Evolutionary conservation across 1,140 invertebrate species (phyloP).

Genomic region (Cherax quadricarinatus): DNA sequence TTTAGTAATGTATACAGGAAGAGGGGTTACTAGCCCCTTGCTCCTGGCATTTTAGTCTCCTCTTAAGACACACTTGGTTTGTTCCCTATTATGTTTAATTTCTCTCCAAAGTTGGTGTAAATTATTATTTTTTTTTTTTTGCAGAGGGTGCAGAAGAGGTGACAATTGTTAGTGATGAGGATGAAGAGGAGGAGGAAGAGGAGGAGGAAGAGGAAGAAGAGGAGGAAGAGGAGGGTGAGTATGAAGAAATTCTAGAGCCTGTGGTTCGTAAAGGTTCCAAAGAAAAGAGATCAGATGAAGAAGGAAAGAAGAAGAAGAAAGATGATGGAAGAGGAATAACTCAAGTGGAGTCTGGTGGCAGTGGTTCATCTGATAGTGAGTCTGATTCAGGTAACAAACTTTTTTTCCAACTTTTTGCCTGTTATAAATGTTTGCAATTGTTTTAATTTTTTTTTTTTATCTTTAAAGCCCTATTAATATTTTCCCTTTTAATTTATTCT

Average conservation of each 20-base stretch:
- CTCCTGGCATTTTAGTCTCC: too few species aligned
- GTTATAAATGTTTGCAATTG: not conserved
- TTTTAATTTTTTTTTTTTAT: not conserved
- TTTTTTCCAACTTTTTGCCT: not conserved
- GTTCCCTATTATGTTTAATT: too few species aligned
- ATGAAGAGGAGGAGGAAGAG: slow-evolving; percentile 55
- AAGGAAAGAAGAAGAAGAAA: slow-evolving; percentile 57
- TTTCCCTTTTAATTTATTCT: too few species aligned
- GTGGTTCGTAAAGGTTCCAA: slow-evolving; percentile 33
- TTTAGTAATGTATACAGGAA: too few species aligned
- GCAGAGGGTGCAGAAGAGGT: slow-evolving; percentile 45
- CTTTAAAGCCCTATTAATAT: too few species aligned
- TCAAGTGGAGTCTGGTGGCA: slow-evolving; percentile 55
- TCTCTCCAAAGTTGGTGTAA: too few species aligned
- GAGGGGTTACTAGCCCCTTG: too few species aligned
- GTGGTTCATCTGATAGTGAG: slow-evolving; percentile 65
- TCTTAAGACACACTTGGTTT: too few species aligned
- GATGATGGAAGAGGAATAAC: slow-evolving; percentile 31
- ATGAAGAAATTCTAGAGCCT: slow-evolving; percentile 30
- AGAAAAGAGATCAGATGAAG: slow-evolving; percentile 41
- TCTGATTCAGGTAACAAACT: slow-evolving; percentile 60
- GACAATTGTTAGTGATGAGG: slow-evolving; percentile 64
- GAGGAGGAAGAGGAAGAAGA: not conserved
- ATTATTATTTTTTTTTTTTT: not conserved
- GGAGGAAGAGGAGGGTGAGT: slow-evolving; percentile 53